Evolutionary conservation across 2,113 vertebrate species (phyloP), one percentile per base, ranked within the genome.

Genomic region (Halcyon senegalensis): DNA sequence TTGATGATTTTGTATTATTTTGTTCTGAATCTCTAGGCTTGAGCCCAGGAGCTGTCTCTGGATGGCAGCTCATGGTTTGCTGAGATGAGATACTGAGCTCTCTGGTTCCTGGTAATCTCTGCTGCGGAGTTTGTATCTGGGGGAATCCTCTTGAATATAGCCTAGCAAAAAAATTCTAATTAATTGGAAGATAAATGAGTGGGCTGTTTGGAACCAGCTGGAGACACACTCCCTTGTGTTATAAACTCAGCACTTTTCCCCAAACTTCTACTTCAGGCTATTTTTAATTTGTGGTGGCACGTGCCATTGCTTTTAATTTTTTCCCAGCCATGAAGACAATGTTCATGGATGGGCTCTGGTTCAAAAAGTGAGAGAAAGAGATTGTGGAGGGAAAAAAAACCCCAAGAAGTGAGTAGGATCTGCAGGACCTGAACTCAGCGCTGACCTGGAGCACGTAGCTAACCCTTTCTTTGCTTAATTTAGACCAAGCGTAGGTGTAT

Each of bases 361-460:
- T 89, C 67, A 68, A 66, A 82, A 72, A 79, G 13, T 7, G 30
- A 79, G 44, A 81, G 58, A 44, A 86, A 74, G 77, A 59, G 48
- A 74, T 7, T 62, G 25, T 37, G 60, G 75, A 78, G 82, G 48
- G 58, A 21, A 51, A 50, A 39, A 51, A 70, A 3, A 37, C 11
- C 1, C 4, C 15, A 23, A 25, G 43, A 31, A 78, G 56, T 82
- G 69, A 37, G 56, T 33, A 87, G 53, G 41, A 75, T 23, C 75
- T 75, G 27, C 76, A 85, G 78, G 62, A 88, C 23, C 69, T 76
- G 67, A 64, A 27, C 67, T 68, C 89, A 91, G 90, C 56, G 3
- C 69, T 95, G 96, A 91, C 74, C 82, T 79, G 78, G 15, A 96
- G 88, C 90, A 96, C 84, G 81, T 89, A 93, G 90, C 83, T 85